Base-by-base conservation (phyloP, 2,888 invertebrate species). In the Clepsis dumicolana region DNA sequence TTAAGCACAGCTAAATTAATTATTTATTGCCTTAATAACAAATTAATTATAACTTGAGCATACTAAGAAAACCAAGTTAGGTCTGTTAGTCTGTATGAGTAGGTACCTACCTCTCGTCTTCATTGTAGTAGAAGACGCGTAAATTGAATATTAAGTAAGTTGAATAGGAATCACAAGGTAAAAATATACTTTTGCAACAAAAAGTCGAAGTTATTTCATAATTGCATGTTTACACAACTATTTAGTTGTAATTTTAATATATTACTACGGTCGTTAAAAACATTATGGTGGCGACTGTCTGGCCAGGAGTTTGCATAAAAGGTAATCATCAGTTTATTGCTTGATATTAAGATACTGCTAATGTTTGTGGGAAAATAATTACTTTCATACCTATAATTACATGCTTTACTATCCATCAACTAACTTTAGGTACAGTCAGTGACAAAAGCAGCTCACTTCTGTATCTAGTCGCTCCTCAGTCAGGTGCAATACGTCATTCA, bases 191-290 rank as follows among this genome's bases (percentile, higher is more conserved):
- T 41, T 24, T 7, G 52, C 24, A 62, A 56, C 29, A 48, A 56
- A 53, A 29, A 18, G n/a, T 65, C 27, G 50, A 35, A 18, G 35
- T 10, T 4, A 24, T 59, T 59, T 38, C 35, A 35, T 14, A 59
- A 65, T 52, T 57, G 29, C 10, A 50, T 50, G 38, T 65, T 65
- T 57, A 57, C 65, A 57, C 57, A 57, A 65, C 57, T 48, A 38
- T 50, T 64, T 29, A 35, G 57, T 38, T 59, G 64, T 56, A 64
- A 64, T 59, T 57, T 35, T 27, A 48, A 29, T 59, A n/a, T 50
- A 8, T 25, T 38, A 50, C 50, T 25, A 59, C 32, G 14, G 57
- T 16, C 27, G 21, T 65, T 38, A 50, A 65, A 12, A 65, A 38
- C 29, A 61, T 48, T 48, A 35, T 65, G 16, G 29, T 50, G 57